A percentile compares a stretch with the other conserved stretches of the same genome.
Evolutionary conservation across 2,113 vertebrate genomes (phyloP).

Genomic region (Dissostichus mawsoni): DNA sequence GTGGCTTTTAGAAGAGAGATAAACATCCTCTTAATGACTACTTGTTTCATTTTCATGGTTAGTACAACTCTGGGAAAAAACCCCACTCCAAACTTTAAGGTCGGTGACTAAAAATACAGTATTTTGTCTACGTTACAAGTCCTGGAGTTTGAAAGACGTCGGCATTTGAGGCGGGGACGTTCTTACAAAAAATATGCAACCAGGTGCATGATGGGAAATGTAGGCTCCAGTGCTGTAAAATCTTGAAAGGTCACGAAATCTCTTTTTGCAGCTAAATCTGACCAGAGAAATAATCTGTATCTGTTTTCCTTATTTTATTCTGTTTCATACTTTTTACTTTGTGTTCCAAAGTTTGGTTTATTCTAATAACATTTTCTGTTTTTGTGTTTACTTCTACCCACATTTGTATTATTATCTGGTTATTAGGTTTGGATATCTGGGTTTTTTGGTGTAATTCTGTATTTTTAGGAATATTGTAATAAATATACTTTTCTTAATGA

Average conservation of each 20-base stretch:
- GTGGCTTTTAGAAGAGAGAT: too few relatives aligned
- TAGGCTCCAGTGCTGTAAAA: not conserved
- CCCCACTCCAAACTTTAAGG: not conserved
- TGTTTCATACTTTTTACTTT: too few relatives aligned
- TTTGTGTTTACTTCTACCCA: not conserved
- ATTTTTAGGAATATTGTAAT: not conserved
- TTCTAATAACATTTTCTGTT: not conserved
- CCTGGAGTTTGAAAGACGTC: not conserved
- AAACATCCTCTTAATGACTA: too few relatives aligned
- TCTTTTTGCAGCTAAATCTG: too few relatives aligned
- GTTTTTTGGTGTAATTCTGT: not conserved
- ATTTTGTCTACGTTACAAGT: not conserved
- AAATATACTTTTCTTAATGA: too few relatives aligned
- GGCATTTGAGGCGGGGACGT: not conserved
- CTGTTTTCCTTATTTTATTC: too few relatives aligned
- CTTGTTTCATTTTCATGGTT: too few relatives aligned
- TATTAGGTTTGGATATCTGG: not conserved
- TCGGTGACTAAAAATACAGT: not conserved
- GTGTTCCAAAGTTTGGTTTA: not conserved
- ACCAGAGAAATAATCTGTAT: too few relatives aligned
- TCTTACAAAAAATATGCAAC: not conserved
- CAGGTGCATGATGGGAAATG: conserved; percentile 12
- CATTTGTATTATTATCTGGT: too few relatives aligned
- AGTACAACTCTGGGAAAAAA: too few relatives aligned
- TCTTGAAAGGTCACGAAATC: not conserved